Evolutionary conservation across 2,888 invertebrate species (phyloP).

Genomic region (Pelosia muscerda): DNA sequence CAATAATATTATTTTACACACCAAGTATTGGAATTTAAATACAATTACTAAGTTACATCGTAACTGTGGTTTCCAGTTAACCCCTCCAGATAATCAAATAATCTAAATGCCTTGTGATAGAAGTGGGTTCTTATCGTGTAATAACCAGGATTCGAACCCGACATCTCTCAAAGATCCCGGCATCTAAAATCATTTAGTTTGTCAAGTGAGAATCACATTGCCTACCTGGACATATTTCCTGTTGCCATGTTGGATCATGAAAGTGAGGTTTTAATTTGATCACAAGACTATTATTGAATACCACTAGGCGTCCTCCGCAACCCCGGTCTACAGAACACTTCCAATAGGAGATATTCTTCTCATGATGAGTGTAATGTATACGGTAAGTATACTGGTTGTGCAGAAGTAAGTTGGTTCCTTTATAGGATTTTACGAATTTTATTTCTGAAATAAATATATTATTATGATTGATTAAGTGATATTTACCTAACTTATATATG

Average conservation of each 20-base stretch:
- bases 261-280: neutral
- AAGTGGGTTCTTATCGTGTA: no score
- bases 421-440: constrained; percentile 4
- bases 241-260: neutral
- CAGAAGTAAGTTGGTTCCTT: constrained; percentile 5
- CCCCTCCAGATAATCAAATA: no score
- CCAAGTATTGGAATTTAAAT: no score
- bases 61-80: no score
- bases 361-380: constrained; percentile 7
- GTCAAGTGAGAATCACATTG: neutral
- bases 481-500: neutral
- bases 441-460: constrained; percentile 3
- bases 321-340: neutral
- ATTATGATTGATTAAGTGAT: no score
- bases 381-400: constrained; percentile 11
- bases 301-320: neutral
- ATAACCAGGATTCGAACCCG: no score
- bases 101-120: no score
- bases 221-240: neutral
- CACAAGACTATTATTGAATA: neutral
- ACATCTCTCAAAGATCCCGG: no score
- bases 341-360: constrained; percentile 3
- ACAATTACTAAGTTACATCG: no score
- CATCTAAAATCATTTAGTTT: no score
- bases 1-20: no score